Base-by-base conservation (phyloP, 2,888 invertebrate species). In the Pseudoips prasinana region DNA sequence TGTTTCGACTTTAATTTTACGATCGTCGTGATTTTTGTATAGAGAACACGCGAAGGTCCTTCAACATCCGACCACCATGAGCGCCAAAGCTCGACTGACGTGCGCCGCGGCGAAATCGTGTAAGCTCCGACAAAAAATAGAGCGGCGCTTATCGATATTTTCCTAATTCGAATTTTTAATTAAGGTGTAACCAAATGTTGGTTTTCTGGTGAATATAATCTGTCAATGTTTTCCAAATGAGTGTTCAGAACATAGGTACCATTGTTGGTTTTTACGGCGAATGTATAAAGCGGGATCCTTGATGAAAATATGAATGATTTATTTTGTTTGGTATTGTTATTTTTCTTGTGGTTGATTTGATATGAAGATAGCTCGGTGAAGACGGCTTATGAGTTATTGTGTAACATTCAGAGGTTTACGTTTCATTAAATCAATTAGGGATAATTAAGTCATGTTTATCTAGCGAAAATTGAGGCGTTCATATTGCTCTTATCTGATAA, bases 61-160 rank as follows among this genome's bases (percentile, higher is more conserved):
- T 10, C 7, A n/a, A 58, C 70, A 17, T 22, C 39, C 31, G 2
- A 1, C 9, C 41, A 0, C 25, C 17, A 46, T 41, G 62, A 71
- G 66, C 68, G 64, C 41, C 43, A 36, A 47, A 47, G 68, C 71
- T 44, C 66, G 57, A 76, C 75, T 74, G 68, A 48, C 57, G 58
- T 39, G 48, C 41, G 51, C 34, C 44, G 44, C 43, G 39, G 39
- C 47, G 40, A 46, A 51, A 51, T 42, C 39, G 39, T 35, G 39
- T 42, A 40, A 47, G 52, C 52, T 52, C 46, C 45, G 28, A 34
- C 33, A 46, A 51, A 57, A 61, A 64, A 62, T 56, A 55, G 58
- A 58, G 56, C 57, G 56, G 39, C 33, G 43, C 39, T 51, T 52
- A 46, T 56, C 52, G 52, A 56, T 52, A 59, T 60, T 59, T 53